Base-by-base conservation (phyloP, 1,140 invertebrate species). In the Bombus superbus region DNA sequence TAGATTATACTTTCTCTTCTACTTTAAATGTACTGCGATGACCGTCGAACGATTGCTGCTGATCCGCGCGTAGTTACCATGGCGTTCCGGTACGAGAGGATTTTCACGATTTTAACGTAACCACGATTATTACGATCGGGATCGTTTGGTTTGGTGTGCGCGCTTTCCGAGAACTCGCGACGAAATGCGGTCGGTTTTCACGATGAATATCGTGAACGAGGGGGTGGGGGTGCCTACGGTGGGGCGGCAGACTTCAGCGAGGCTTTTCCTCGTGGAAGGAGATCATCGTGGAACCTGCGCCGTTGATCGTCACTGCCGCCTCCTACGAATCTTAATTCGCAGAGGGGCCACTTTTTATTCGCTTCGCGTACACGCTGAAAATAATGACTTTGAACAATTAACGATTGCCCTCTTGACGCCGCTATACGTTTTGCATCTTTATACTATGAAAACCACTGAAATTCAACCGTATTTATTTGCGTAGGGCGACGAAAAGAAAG, bases 141-240 rank as follows among this genome's bases (percentile, higher is more conserved):
- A 15, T 5, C 62, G 42, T 25, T 53, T 66, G 32, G 28, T 18
- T 32, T 22, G 40, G 42, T 64, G 73, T 64, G 66, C 77, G 72
- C 80, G 78, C 86, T 64, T 88, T 76, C 69, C 77, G 88, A 86
- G 81, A 62, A 80, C 81, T 87, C 79, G 64, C 83, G 81, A 86
- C 79, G 83, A 81, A 89, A 81, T 89, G 88, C 77, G 83, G 72
- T 62, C 62, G 81, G 53, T 85, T 90, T 85, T 88, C 53, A 44
- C 68, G 81, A 22, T 32, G 75, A 71, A 79, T 38, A 38, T 64
- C 25, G 40, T 47, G 59, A 44, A n/a, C 35, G 5, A n/a, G 74
- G 18, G 35, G 74, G 74, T 40, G 72, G 79, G 71, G 73, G 57
- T 71, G 66, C 40, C 22, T 22, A 53, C 57, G 38, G 84, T 40